Conservation (phyloP, 2,113 vertebrate genomes). For the Clarias magur region DNA sequence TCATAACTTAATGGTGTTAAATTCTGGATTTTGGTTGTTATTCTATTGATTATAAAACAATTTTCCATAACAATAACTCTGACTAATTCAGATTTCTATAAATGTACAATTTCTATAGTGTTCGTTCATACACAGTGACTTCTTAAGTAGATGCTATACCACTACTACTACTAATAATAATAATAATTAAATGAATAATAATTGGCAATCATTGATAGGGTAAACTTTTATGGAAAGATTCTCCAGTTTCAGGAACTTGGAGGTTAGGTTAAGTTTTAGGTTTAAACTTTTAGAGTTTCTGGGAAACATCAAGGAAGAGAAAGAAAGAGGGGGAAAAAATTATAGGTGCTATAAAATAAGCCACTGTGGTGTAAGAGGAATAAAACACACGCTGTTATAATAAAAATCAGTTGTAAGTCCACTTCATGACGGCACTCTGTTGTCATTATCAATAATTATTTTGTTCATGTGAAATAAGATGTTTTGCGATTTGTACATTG, state of each 20-base stretch:
- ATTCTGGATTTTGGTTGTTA: background rate
- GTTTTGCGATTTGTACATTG: too few species aligned
- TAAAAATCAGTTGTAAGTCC: background rate
- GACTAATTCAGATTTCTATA: background rate
- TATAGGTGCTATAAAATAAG: background rate
- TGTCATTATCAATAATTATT: too few species aligned
- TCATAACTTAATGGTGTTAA: background rate
- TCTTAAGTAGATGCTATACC: background rate
- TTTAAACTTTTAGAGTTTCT: background rate
- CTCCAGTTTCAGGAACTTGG: background rate
- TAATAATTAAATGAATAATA: too few species aligned
- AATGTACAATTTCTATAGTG: background rate
- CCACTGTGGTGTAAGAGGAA: background rate
- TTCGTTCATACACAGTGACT: background rate
- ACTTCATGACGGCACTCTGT: background rate
- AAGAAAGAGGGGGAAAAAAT: background rate
- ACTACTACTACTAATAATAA: too few species aligned
- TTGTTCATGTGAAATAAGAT: too few species aligned
- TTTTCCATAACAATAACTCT: background rate
- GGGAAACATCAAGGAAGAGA: background rate
- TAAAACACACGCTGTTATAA: background rate
- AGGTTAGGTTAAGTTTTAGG: background rate
- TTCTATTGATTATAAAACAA: background rate
- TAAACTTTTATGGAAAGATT: background rate
- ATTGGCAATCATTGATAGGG: background rate